Conservation (phyloP, 2,113 vertebrate species). For the Narcine bancroftii region DNA sequence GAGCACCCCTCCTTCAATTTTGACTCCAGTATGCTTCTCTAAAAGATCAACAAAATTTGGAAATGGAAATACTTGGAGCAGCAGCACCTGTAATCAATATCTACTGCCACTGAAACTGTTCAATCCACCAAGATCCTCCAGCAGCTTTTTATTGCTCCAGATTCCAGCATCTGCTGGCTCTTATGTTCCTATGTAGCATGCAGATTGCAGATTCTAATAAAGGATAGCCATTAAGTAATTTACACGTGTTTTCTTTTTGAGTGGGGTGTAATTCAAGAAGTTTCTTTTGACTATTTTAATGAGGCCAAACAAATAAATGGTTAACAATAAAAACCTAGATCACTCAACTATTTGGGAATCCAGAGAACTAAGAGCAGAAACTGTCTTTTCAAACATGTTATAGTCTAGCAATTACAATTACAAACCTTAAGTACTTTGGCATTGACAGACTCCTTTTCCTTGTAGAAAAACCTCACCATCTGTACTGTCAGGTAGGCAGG, state of each 20-base stretch:
- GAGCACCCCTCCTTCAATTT: background rate
- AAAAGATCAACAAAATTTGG: background rate
- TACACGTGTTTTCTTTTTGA: background rate
- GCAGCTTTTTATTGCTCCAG: no score
- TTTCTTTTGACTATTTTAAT: background rate
- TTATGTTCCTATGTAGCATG: no score
- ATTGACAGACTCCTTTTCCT: conserved; percentile 98
- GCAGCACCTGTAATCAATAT: background rate
- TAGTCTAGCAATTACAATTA: background rate
- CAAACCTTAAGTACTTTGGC: conserved; percentile 97
- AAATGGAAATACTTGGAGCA: background rate
- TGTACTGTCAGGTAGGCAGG: conserved; percentile 94
- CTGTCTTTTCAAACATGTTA: background rate
- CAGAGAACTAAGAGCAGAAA: background rate
- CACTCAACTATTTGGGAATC: background rate
- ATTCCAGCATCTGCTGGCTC: no score
- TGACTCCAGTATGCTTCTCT: background rate
- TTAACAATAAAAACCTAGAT: background rate
- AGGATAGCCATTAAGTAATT: background rate
- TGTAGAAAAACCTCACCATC: conserved; percentile 98
- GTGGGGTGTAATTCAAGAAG: background rate
- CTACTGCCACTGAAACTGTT: no score
- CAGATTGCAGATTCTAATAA: background rate
- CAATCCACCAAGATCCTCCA: no score
- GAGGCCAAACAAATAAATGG: background rate